These are phyloP conservation scores for Acleris holmiana DNA, from an alignment of 2,888 invertebrate species.

Conservation along the genomic window DNA sequence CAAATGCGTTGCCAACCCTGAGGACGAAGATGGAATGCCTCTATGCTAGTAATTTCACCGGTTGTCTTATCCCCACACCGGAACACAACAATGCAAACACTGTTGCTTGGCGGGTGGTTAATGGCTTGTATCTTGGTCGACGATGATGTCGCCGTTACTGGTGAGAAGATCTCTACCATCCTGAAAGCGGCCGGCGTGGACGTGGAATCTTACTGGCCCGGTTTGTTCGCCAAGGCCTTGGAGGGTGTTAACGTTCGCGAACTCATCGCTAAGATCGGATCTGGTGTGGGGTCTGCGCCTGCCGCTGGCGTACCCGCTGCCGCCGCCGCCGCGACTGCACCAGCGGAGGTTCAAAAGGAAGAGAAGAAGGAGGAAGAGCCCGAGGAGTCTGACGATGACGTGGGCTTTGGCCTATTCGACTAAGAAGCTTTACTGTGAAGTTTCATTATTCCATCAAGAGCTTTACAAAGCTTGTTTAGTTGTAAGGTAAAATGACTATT, in stretches of 20 bases:
- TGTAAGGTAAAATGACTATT: conserved; percentile 73
- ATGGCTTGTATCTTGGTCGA: conserved; percentile 97
- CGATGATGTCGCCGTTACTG: conserved; percentile 99
- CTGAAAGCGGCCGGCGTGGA: conserved; percentile 98
- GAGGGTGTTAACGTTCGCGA: conserved; percentile 97
- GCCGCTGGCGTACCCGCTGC: conserved; percentile 88
- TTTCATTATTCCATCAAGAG: conserved; percentile 74
- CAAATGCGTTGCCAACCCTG: too few relatives aligned
- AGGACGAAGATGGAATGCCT: too few relatives aligned
- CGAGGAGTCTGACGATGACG: conserved; percentile 95
- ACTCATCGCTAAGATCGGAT: conserved; percentile 96
- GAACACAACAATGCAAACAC: too few relatives aligned
- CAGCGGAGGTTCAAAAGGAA: conserved; percentile 89
- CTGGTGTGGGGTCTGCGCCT: conserved; percentile 94
- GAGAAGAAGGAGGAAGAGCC: conserved; percentile 92
- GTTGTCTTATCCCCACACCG: too few relatives aligned
- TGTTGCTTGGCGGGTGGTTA: too few relatives aligned
- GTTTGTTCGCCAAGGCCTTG: conserved; percentile 98
- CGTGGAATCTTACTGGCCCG: conserved; percentile 99
- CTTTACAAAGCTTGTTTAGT: conserved; percentile 78
- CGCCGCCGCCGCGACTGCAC: conserved; percentile 87
- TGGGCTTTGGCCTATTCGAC: conserved; percentile 95
- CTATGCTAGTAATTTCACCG: too few relatives aligned
- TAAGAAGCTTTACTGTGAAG: conserved; percentile 82
- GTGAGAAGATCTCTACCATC: conserved; percentile 98